A percentile compares a stretch with the other conserved stretches of the same genome.
phyloP scores from a whole-genome alignment of 2,113 vertebrate species.

The Indicator indicator region DNA sequence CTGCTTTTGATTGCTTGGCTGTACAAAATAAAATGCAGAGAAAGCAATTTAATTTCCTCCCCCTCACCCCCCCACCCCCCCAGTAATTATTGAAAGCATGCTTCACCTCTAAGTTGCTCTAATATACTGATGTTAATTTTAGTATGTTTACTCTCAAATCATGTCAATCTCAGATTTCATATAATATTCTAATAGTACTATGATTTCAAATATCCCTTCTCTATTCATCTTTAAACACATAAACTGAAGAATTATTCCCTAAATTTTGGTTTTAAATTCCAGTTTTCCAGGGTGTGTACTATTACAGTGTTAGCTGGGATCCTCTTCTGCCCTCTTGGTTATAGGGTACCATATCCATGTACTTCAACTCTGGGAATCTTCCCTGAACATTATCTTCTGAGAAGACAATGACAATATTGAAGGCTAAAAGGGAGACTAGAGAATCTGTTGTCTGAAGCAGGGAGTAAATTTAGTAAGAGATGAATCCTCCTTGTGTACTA shows the following conservation, averaged over 20 bases:
- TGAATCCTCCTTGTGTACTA: too few relatives aligned
- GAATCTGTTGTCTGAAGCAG: too few relatives aligned
- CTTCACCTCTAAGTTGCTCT: neutral
- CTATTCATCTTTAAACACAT: neutral
- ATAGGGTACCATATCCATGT: too few relatives aligned
- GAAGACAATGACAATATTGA: neutral
- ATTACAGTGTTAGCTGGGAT: neutral
- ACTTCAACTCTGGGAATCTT: neutral
- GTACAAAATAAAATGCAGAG: neutral
- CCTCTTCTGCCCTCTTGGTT: neutral
- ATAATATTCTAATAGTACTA: neutral
- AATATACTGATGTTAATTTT: neutral
- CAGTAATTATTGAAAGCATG: neutral
- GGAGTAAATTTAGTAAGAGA: too few relatives aligned
- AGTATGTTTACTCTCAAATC: neutral
- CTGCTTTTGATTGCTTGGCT: conserved; percentile 3
- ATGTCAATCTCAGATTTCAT: neutral
- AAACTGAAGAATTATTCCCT: neutral
- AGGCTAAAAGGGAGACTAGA: neutral
- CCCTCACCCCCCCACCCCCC: neutral
- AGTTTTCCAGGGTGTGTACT: neutral
- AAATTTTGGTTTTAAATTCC: neutral
- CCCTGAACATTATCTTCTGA: neutral
- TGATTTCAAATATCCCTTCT: neutral
- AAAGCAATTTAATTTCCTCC: neutral